Base-by-base conservation (phyloP, 2,888 invertebrate species). In the Dusona sp. region DNA sequence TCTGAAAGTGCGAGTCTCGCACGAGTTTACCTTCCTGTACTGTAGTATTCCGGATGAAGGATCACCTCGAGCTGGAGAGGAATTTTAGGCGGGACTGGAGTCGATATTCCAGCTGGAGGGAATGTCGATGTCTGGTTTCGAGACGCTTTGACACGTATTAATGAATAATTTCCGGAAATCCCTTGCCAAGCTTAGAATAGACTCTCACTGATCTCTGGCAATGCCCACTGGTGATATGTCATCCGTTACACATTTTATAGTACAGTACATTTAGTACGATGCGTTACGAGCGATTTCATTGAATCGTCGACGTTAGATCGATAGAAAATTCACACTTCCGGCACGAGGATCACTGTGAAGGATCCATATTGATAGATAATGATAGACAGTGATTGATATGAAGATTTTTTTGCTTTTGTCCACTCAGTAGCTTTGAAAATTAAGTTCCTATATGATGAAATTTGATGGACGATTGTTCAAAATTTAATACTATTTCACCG, bases 101-200 rank as follows among this genome's bases (percentile, higher is more conserved):
- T 29, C 33, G 64, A 72, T 19, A 64, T 72, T 65, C 51, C 33
- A 48, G 42, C 38, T 48, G 38, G 19, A n/a, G 54, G 33, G 48
- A 48, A 19, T 57, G 13, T 51, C 33, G 22, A 72, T 45, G 70
- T 33, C 42, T 61, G 75, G 51, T n/a, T 38, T 29, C 25, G 25
- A 38, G 38, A 54, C n/a, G 57, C 70, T 38, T 51, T n/a, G 42
- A 38, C 61, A 57, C 29, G 67, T 65, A 79, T 79, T 25, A 61
- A 79, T 74, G 83, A 84, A 68, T 79, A 79, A 68, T 79, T 84
- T 79, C 38, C 25, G 67, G 48, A 68, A 74, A 74, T 54, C 45
- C 45, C 74, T 79, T 45, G 68, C 3, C 45, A 36, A 61, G 42
- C 25, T 74, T 79, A 33, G 73, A 57, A 57, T 67, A 54, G 29